Evolutionary conservation across 2,797 vertebrate species (phyloP), one percentile per base, ranked within the genome.

Genomic region (Sternarchorhynchus goeldii): DNA sequence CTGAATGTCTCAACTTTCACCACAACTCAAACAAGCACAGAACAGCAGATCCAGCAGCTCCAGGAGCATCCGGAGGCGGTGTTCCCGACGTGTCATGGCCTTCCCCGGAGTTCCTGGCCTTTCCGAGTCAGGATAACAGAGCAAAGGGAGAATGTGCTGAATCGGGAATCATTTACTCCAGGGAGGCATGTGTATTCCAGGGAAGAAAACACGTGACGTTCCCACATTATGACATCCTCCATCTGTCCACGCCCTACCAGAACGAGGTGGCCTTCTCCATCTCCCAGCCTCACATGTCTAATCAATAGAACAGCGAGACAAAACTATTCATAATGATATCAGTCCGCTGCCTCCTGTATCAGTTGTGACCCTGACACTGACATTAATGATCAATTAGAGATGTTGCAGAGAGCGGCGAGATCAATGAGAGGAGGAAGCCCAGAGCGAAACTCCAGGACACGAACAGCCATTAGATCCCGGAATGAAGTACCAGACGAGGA

Each of bases 331-430:
- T 83, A 86, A 87, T 82, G 76, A 81, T 85, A 85, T 86, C 85
- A 82, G 56, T 85, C 82, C 84, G 76, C 80, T 80, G 63, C 82
- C 84, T 78, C 84, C 87, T 73, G 84, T 81, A 87, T 83, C 75
- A 77, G 64, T 34, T 3, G 75, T 50, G 73, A 83, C 82, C 77
- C 84, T 80, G 76, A 73, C 81, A 14, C 81, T 84, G 81, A 85
- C 82, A 79, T 81, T 83, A 85, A 88, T 80, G 83, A 88, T 85
- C 83, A 86, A 85, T 88, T 87, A 87, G 65, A 72, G 56, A 66
- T n/a, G n/a, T n/a, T 69, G 75, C 70, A 60, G 69, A 73, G 74
- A 65, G 45, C 82, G 81, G 68, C 10, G 36, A 60, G 81, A 88
- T 88, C 77, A 78, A 82, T 86, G 73, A 79, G 71, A 77, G n/a